Percentiles rank a stretch among this genome's conserved stretches.
These are phyloP conservation scores for Pseudocheirus occidentalis DNA, from an alignment of 2,797 vertebrate species.

Conservation along the genomic window DNA sequence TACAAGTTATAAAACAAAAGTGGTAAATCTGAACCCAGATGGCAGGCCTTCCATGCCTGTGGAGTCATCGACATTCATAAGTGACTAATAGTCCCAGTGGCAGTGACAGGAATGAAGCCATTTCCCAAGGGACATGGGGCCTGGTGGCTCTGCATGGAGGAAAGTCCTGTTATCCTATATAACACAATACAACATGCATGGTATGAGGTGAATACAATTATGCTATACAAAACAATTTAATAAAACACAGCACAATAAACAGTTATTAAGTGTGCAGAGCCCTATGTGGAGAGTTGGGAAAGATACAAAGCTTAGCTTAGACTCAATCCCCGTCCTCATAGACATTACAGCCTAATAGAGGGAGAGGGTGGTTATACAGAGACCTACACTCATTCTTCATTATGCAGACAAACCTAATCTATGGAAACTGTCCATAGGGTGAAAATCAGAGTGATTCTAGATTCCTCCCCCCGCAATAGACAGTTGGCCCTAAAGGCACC, in stretches of 20 bases:
- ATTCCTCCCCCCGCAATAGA: not conserved
- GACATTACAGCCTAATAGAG: not conserved
- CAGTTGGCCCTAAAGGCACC: not conserved
- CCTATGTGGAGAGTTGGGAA: not conserved
- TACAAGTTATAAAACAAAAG: constrained; percentile 42
- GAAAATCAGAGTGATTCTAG: not conserved
- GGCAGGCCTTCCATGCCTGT: constrained; percentile 49
- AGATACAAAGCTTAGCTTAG: not conserved
- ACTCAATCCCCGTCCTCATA: too few relatives aligned
- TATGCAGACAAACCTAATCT: not conserved
- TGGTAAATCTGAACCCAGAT: constrained; percentile 57
- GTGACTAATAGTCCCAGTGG: not conserved
- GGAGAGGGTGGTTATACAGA: not conserved
- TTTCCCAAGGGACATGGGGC: not conserved
- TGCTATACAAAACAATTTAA: not conserved
- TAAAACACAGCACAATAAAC: not conserved
- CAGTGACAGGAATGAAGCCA: not conserved
- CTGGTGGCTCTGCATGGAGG: not conserved
- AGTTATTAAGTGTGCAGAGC: not conserved
- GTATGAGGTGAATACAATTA: not conserved
- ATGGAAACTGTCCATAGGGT: not conserved
- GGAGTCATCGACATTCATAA: constrained; percentile 37
- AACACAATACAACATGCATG: not conserved
- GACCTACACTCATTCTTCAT: not conserved
- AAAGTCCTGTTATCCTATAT: not conserved